phyloP scores from a whole-genome alignment of 1,140 invertebrate genomes.

The Hyphantria cunea region DNA sequence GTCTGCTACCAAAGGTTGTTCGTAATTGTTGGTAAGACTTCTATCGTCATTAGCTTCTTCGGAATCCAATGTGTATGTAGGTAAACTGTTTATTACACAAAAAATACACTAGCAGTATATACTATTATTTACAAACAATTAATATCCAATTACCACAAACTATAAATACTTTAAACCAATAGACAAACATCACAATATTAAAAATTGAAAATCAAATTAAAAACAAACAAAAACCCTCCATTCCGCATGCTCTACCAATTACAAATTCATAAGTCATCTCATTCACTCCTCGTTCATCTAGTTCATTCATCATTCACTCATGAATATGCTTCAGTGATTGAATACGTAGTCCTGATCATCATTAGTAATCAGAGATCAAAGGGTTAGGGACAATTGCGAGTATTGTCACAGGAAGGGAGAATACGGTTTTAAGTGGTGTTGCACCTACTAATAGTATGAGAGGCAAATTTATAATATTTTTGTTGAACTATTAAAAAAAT shows the following conservation, averaged over 20 bases:
- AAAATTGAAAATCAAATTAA: background rate
- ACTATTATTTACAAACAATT: too few species aligned
- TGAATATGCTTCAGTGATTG: conserved; percentile 2
- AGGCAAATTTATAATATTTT: too few species aligned
- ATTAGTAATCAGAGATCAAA: conserved; percentile 9
- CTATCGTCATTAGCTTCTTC: too few species aligned
- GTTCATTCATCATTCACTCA: conserved; percentile 2
- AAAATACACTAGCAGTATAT: too few species aligned
- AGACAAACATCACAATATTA: background rate
- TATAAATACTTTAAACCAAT: background rate
- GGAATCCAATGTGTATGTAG: too few species aligned
- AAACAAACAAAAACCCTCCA: background rate
- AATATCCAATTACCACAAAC: background rate
- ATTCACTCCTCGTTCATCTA: background rate
- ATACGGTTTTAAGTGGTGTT: too few species aligned
- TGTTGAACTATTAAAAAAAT: too few species aligned
- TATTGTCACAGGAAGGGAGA: background rate
- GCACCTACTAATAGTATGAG: too few species aligned
- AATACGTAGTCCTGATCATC: conserved; percentile 5
- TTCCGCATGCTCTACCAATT: background rate
- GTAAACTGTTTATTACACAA: too few species aligned
- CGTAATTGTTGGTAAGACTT: too few species aligned
- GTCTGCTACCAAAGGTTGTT: too few species aligned
- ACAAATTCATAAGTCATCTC: conserved; percentile 9
- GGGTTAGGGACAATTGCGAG: background rate